phyloP scores from a whole-genome alignment of 2,113 vertebrate species.

The Triplophysa rosa region DNA sequence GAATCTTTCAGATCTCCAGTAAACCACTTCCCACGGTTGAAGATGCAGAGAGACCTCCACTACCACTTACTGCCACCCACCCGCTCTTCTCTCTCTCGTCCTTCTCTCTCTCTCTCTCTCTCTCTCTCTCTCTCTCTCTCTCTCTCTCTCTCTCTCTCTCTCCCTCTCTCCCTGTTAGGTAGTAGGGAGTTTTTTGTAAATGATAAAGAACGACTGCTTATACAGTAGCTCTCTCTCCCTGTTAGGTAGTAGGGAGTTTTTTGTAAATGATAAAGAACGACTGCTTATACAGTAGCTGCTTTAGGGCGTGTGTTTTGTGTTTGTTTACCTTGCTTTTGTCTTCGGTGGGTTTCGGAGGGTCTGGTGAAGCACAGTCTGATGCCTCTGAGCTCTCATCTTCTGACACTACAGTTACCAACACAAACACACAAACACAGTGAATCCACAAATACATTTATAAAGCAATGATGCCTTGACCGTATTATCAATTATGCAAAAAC shows the following conservation, averaged over 20 bases:
- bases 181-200: too few relatives aligned
- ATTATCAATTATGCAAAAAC: too few relatives aligned
- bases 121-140: too few relatives aligned
- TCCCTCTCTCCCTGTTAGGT: too few relatives aligned
- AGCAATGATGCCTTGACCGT: too few relatives aligned
- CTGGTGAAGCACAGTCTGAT: constrained; percentile 63
- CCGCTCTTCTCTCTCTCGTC: background rate
- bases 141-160: too few relatives aligned
- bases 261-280: too few relatives aligned
- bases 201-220: too few relatives aligned
- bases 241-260: too few relatives aligned
- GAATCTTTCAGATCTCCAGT: constrained; percentile 61
- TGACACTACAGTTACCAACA: constrained; percentile 65
- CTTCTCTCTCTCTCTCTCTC: background rate
- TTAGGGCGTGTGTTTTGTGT: background rate
- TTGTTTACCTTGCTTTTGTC: constrained; percentile 70
- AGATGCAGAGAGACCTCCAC: constrained; percentile 35
- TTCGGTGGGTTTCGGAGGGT: constrained; percentile 65
- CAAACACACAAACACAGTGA: constrained; percentile 4
- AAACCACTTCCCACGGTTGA: constrained; percentile 60
- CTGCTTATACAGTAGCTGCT: too few relatives aligned
- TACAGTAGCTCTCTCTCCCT: too few relatives aligned
- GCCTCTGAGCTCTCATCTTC: constrained; percentile 73
- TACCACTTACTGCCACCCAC: background rate
- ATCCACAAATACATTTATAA: background rate